These are phyloP conservation scores for Lordiphosa fenestrarum DNA, from an alignment of 2,888 invertebrate genomes.

Conservation along the genomic window DNA sequence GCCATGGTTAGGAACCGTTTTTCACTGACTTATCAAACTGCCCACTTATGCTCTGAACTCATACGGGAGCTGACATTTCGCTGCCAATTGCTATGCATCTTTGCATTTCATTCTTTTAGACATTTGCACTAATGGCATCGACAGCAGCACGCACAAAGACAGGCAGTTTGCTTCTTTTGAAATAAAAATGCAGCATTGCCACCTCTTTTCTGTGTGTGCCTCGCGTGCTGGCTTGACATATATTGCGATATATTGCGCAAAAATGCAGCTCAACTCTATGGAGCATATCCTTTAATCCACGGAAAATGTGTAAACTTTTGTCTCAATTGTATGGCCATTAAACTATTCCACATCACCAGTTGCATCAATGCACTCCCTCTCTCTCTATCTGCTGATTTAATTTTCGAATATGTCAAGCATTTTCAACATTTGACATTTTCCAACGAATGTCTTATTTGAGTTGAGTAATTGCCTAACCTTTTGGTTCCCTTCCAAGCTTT, in stretches of 20 bases:
- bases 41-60: slow-evolving; percentile 1
- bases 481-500: slow-evolving; percentile 5
- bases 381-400: slow-evolving; percentile 16
- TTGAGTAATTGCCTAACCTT: too few relatives aligned
- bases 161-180: slow-evolving; percentile 16
- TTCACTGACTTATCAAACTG: too few relatives aligned
- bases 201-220: slow-evolving; percentile 10
- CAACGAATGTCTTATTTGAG: too few relatives aligned
- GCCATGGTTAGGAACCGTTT: too few relatives aligned
- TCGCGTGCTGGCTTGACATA: slow-evolving; percentile 6
- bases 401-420: slow-evolving; percentile 32
- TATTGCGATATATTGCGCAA: slow-evolving; percentile 34
- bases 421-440: slow-evolving; percentile 5
- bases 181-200: slow-evolving; percentile 42
- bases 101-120: slow-evolving; percentile 40
- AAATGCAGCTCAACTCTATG: slow-evolving; percentile 21
- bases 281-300: slow-evolving; percentile 28
- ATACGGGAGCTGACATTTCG: slow-evolving; percentile 1
- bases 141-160: not conserved
- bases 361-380: not conserved
- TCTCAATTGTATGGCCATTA: slow-evolving; percentile 61
- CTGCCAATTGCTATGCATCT: slow-evolving; percentile 6
- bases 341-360: slow-evolving; percentile 51
- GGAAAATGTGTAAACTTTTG: slow-evolving; percentile 48
- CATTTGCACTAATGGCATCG: slow-evolving; percentile 47